A percentile compares a stretch with the other conserved stretches of the same genome.
Evolutionary conservation across 37 sponge, comb jelly and placozoan species (phyloP).

Genomic region (Tethya wilhelma): DNA sequence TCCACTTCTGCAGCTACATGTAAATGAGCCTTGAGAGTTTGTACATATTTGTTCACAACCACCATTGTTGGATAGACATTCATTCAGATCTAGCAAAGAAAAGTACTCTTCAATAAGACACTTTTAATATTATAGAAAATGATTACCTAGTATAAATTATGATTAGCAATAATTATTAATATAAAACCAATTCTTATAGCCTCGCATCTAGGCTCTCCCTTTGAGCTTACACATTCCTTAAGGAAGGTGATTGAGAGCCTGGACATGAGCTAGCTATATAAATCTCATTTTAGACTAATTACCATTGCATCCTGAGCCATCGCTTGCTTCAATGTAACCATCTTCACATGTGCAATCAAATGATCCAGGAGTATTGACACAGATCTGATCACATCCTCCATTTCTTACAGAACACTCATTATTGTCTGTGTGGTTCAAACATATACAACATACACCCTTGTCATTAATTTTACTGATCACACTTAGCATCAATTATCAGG

Average conservation of each 20-base stretch:
- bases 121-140: too few species aligned
- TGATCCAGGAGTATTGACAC: slow-evolving; percentile 14
- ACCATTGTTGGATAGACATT: slow-evolving; percentile 47
- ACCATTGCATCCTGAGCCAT: slow-evolving; percentile 24
- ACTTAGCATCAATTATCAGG: too few species aligned
- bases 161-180: neutral
- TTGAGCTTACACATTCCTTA: too few species aligned
- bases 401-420: slow-evolving; percentile 37
- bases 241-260: too few species aligned
- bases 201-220: too few species aligned
- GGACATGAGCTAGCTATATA: too few species aligned
- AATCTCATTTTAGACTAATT: too few species aligned
- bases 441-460: too few species aligned
- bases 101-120: neutral
- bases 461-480: too few species aligned
- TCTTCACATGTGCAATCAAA: slow-evolving; percentile 11
- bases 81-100: slow-evolving; percentile 51
- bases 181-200: too few species aligned
- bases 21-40: slow-evolving; percentile 47
- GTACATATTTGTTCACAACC: slow-evolving; percentile 50
- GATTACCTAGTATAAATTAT: too few species aligned
- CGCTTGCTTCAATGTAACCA: slow-evolving; percentile 19
- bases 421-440: too few species aligned
- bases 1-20: slow-evolving; percentile 55
- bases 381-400: slow-evolving; percentile 25